Conservation (phyloP, 2,113 vertebrate species). For the Siniperca chuatsi region DNA sequence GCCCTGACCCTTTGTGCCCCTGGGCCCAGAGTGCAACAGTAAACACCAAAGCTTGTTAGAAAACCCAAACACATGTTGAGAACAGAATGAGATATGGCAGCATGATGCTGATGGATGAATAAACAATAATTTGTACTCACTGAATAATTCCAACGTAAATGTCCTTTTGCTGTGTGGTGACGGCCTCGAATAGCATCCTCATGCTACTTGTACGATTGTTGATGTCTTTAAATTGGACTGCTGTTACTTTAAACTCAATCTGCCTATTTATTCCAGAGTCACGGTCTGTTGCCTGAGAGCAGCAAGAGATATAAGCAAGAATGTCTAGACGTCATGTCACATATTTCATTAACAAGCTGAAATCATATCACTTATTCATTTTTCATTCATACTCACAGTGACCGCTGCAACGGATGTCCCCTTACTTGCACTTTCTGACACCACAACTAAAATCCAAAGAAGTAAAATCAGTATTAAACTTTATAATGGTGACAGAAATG, state of each 20-base stretch:
- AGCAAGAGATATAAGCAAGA: neutral
- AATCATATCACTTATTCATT: neutral
- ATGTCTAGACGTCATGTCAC: neutral
- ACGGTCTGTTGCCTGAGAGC: constrained; percentile 86
- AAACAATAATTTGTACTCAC: constrained; percentile 64
- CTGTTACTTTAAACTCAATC: constrained; percentile 84
- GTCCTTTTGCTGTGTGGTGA: constrained; percentile 59
- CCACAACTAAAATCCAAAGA: constrained; percentile 71
- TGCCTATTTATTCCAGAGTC: constrained; percentile 82
- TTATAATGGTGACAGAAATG: neutral
- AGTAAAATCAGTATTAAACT: neutral
- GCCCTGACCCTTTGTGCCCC: neutral
- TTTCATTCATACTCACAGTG: constrained; percentile 75
- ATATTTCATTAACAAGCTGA: neutral
- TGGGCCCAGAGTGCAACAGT: neutral
- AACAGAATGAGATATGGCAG: neutral
- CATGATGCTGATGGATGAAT: neutral
- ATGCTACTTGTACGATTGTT: neutral
- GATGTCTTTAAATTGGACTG: constrained; percentile 77
- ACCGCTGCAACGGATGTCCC: constrained; percentile 79
- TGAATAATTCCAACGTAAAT: constrained; percentile 74
- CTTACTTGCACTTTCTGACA: constrained; percentile 76
- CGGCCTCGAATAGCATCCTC: constrained; percentile 77
- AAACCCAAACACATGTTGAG: neutral
- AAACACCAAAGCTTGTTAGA: constrained; percentile 8